These are phyloP conservation scores for Triops cancriformis DNA, from an alignment of 1,140 invertebrate species.

Conservation along the genomic window DNA sequence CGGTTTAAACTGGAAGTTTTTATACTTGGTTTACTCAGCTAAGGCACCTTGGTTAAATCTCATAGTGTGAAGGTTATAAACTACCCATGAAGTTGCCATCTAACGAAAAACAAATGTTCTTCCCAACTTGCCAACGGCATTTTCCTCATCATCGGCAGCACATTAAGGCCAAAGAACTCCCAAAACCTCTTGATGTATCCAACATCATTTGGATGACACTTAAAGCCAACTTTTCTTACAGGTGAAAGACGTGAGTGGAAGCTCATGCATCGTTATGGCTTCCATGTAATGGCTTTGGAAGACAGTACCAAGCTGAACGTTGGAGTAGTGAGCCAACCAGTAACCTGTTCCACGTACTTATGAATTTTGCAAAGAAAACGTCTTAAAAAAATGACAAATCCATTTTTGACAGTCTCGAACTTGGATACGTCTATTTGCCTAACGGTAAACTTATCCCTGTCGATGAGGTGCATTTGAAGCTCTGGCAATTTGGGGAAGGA, in stretches of 20 bases:
- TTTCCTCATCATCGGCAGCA: not conserved
- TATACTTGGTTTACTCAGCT: too few relatives aligned
- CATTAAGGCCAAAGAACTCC: not conserved
- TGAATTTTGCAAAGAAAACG: not conserved
- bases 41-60: too few relatives aligned
- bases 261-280: conserved; percentile 58
- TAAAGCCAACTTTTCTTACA: conserved; percentile 31
- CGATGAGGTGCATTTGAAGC: conserved; percentile 50
- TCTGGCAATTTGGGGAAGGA: conserved; percentile 57
- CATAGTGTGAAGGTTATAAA: too few relatives aligned
- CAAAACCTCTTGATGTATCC: not conserved
- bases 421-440: conserved; percentile 51
- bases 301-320: conserved; percentile 51
- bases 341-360: conserved; percentile 50
- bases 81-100: too few relatives aligned
- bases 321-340: conserved; percentile 57
- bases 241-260: conserved; percentile 59
- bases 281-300: conserved; percentile 57
- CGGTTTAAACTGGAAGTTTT: too few relatives aligned
- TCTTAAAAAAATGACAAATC: not conserved
- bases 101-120: too few relatives aligned
- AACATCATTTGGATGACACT: not conserved
- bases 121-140: too few relatives aligned
- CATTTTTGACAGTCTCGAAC: conserved; percentile 47
- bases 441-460: conserved; percentile 48